Evolutionary conservation across 2,113 vertebrate species (phyloP), one percentile per base, ranked within the genome.

Genomic region (Naja naja): DNA sequence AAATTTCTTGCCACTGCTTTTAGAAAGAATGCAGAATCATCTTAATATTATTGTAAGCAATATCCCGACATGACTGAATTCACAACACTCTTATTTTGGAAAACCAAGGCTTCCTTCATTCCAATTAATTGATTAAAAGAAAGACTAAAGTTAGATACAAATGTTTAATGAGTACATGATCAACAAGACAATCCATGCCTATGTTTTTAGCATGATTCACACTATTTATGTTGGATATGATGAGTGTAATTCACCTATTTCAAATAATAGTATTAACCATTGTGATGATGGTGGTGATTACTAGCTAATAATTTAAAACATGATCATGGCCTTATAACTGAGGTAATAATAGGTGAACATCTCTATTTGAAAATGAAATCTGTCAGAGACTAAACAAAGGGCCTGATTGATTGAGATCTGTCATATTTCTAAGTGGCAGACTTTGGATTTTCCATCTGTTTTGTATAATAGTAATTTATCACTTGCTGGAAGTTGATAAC

Each of bases 121-220:
- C 60, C 69, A 89, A 93, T 95, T 91, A 93, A 96, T 96, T 95
- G 91, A 85, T 85, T 90, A 93, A 94, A 96, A 95, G 93, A 96
- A 96, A 96, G 97, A 95, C 4, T 95, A 96, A 45, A 93, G 88
- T 94, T 52, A 96, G 90, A 94, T 64, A 93, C 22, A 55, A 89
- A 87, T 81, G n/a, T 88, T 91, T 88, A 95, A 95, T 95, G 88
- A 93, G 85, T 93, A 97, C 56, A 1, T 3, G 16, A 95, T 93
- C 87, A 81, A 92, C 64, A 81, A 88, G 49, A 87, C 14, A 74
- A 88, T n/a, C 49, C 69, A 74, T 93, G 74, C 53, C 12, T 0
- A 89, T 96, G 53, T 18, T 91, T 95, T 96, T 96, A 93, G 91
- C 39, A 89, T 25, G 88, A 30, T 69, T 64, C 93, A 94, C 52